phyloP scores from a whole-genome alignment of 2,113 vertebrate species.

The Upupa epops region DNA sequence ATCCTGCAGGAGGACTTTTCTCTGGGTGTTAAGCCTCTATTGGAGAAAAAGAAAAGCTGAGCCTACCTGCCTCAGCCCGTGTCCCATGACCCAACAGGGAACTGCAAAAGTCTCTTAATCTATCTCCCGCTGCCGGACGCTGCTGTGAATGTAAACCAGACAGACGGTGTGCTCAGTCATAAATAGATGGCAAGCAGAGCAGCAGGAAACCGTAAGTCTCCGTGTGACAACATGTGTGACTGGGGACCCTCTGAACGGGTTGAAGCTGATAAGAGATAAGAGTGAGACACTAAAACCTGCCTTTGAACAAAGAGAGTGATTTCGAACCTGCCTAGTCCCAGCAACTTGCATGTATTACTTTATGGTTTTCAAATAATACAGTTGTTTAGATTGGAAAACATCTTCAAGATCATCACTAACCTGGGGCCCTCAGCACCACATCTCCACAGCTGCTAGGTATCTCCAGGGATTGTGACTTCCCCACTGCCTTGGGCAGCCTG shows the following conservation, averaged over 20 bases:
- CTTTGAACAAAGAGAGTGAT: background rate
- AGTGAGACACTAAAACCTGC: background rate
- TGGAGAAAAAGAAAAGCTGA: background rate
- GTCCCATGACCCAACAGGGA: background rate
- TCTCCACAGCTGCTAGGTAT: background rate
- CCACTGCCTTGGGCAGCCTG: background rate
- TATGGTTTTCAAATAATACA: background rate
- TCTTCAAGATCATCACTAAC: background rate
- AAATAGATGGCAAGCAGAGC: background rate
- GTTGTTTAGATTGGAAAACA: background rate
- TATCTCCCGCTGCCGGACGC: accelerated
- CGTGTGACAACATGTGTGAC: accelerated
- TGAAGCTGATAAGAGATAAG: background rate
- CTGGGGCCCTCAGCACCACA: background rate
- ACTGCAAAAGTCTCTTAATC: background rate
- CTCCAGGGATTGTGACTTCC: background rate
- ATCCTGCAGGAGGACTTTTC: conserved; percentile 31
- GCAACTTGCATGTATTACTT: background rate
- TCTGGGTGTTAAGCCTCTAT: conserved; percentile 36
- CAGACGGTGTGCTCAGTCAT: accelerated
- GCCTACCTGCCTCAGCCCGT: background rate
- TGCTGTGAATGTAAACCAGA: background rate
- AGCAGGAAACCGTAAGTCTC: background rate
- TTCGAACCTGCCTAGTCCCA: background rate
- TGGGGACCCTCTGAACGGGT: background rate